phyloP scores from a whole-genome alignment of 2,113 vertebrate genomes.

The Rhinogobius similis region DNA sequence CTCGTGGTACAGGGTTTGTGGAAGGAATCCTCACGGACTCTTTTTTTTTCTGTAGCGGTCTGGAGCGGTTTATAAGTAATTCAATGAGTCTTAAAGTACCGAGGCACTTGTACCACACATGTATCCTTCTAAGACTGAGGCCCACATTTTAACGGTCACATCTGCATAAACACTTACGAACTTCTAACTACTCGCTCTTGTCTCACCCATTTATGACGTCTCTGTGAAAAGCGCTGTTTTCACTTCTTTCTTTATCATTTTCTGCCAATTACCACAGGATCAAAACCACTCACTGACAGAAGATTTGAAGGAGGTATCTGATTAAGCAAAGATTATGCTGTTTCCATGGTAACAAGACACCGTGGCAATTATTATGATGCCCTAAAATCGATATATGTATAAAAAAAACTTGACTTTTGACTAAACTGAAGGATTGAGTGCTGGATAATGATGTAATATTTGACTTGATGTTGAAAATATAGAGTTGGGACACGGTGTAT shows the following conservation, averaged over 20 bases:
- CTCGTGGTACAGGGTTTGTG: too few species aligned
- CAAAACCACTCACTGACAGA: constrained; percentile 35
- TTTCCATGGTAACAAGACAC: constrained; percentile 52
- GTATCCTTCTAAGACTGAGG: too few species aligned
- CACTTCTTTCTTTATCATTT: constrained; percentile 40
- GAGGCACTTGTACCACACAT: too few species aligned
- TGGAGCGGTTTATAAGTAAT: too few species aligned
- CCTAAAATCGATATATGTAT: constrained; percentile 18
- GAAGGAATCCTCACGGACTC: too few species aligned
- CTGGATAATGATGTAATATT: neutral
- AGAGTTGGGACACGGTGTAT: constrained; percentile 4
- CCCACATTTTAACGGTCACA: neutral
- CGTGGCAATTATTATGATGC: constrained; percentile 43
- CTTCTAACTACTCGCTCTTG: neutral
- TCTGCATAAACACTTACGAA: neutral
- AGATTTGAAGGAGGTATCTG: constrained; percentile 28
- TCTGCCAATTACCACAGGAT: constrained; percentile 48
- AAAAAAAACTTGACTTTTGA: constrained; percentile 17
- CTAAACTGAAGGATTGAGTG: constrained; percentile 13
- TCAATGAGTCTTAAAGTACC: too few species aligned
- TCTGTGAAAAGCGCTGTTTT: constrained; percentile 16
- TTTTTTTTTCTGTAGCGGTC: too few species aligned
- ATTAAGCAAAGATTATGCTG: constrained; percentile 50
- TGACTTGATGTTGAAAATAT: neutral
- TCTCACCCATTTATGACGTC: constrained; percentile 19